Conservation (phyloP, 2,888 invertebrate genomes). For the Plebejus argus region DNA sequence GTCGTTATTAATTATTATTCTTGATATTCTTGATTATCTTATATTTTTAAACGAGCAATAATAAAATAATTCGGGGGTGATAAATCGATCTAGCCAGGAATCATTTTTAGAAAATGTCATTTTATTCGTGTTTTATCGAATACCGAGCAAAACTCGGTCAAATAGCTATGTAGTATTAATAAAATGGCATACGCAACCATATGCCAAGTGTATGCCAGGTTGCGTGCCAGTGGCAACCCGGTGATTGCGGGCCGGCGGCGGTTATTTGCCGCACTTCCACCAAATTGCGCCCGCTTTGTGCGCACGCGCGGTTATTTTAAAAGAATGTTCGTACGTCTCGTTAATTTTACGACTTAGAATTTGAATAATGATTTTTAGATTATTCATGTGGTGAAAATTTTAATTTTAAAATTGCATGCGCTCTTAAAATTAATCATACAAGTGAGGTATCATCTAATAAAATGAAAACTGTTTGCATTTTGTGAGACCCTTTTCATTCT, state of each 20-base stretch:
- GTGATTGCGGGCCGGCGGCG: slow-evolving; percentile 69
- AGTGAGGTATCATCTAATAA: too few species aligned
- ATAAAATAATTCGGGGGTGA: too few species aligned
- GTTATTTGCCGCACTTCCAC: slow-evolving; percentile 73
- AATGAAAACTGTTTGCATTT: too few species aligned
- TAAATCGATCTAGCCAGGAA: too few species aligned
- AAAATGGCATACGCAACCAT: not conserved
- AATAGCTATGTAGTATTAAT: too few species aligned
- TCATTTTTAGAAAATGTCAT: too few species aligned
- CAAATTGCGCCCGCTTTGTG: slow-evolving; percentile 63
- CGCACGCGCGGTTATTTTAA: slow-evolving; percentile 60
- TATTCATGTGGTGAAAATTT: not conserved
- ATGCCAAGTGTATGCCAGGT: slow-evolving; percentile 18
- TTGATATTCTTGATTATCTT: not conserved
- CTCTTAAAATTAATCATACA: not conserved
- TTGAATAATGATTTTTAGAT: slow-evolving; percentile 4
- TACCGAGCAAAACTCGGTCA: too few species aligned
- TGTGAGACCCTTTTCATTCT: too few species aligned
- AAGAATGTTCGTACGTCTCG: slow-evolving; percentile 52
- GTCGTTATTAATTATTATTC: not conserved
- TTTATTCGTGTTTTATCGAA: too few species aligned
- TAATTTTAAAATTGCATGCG: not conserved
- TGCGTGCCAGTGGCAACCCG: slow-evolving; percentile 50
- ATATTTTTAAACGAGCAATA: too few species aligned
- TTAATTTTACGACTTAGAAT: slow-evolving; percentile 44